Conservation (phyloP, 2,797 vertebrate genomes). For the Sebastes goodei region DNA sequence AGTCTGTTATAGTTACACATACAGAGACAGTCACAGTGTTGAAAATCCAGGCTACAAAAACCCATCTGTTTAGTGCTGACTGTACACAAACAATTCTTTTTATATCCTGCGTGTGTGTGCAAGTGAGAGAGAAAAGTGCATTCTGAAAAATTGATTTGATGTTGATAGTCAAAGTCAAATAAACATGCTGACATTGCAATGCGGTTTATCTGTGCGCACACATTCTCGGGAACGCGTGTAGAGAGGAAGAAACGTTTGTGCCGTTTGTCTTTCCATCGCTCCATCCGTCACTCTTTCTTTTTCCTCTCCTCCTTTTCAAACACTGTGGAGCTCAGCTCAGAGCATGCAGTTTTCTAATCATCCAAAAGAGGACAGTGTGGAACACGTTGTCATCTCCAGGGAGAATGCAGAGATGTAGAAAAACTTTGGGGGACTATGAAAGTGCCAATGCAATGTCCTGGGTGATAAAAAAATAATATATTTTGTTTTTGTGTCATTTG, state of each 20-base stretch:
- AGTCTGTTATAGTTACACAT: conserved; percentile 54
- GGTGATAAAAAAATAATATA: neutral
- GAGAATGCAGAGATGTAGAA: conserved; percentile 37
- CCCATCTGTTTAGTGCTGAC: conserved; percentile 71
- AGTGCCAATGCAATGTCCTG: conserved; percentile 25
- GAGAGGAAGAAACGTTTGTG: conserved; percentile 1
- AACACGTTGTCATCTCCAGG: conserved; percentile 75
- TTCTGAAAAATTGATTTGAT: conserved; percentile 63
- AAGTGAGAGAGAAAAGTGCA: conserved; percentile 5
- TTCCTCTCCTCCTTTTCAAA: neutral
- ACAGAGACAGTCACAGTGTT: conserved; percentile 50
- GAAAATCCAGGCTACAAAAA: conserved; percentile 57
- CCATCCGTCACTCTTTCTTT: conserved; percentile 23
- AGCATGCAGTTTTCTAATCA: conserved; percentile 59
- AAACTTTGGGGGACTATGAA: neutral
- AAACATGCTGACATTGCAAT: conserved; percentile 60
- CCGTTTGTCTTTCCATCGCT: conserved; percentile 5
- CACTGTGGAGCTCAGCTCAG: conserved; percentile 1
- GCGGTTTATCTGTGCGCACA: conserved; percentile 25
- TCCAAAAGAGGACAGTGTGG: conserved; percentile 86
- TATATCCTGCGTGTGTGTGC: conserved; percentile 33
- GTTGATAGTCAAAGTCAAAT: conserved; percentile 62
- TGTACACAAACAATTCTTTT: conserved; percentile 71
- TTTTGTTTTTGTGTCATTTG: neutral
- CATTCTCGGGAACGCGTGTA: conserved; percentile 20